These are phyloP conservation scores for Perizoma flavofasciatum DNA, from an alignment of 2,888 invertebrate genomes.

Conservation along the genomic window DNA sequence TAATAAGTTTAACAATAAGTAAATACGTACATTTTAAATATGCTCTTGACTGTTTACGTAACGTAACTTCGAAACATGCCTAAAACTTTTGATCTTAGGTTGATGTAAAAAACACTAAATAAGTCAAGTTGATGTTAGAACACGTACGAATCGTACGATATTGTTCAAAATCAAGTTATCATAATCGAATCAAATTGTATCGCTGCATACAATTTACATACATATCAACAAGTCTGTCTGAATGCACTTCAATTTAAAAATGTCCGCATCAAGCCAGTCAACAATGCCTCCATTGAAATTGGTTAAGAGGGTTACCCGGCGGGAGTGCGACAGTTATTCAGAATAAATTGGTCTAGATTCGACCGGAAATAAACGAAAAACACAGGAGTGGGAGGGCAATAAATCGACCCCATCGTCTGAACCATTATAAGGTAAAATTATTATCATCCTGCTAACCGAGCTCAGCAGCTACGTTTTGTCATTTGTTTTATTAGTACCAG, in stretches of 20 bases:
- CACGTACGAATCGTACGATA: slow-evolving; percentile 28
- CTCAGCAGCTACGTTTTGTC: slow-evolving; percentile 58
- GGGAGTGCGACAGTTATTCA: slow-evolving; percentile 53
- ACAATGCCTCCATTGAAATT: slow-evolving; percentile 56
- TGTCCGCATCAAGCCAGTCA: slow-evolving; percentile 43
- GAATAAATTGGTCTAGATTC: slow-evolving; percentile 62
- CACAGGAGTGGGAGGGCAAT: slow-evolving; percentile 60
- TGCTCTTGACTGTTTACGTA: too few species aligned
- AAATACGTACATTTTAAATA: too few species aligned
- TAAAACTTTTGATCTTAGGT: slow-evolving; percentile 4
- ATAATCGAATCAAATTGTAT: slow-evolving; percentile 43
- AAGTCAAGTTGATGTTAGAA: slow-evolving; percentile 24
- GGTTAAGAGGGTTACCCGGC: slow-evolving; percentile 49
- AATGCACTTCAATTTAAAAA: slow-evolving; percentile 62
- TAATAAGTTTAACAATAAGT: too few species aligned
- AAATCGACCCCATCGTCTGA: slow-evolving; percentile 57
- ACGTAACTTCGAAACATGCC: neutral
- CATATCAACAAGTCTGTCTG: slow-evolving; percentile 54
- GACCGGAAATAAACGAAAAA: slow-evolving; percentile 68
- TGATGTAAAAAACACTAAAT: slow-evolving; percentile 7
- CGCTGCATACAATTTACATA: slow-evolving; percentile 53
- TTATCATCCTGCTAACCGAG: slow-evolving; percentile 62
- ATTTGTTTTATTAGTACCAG: slow-evolving; percentile 52
- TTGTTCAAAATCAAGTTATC: slow-evolving; percentile 17
- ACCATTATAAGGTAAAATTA: slow-evolving; percentile 62